Percentiles rank a stretch among this genome's conserved stretches.
Evolutionary conservation across 2,888 invertebrate genomes (phyloP).

Genomic region (Lithosia quadra): DNA sequence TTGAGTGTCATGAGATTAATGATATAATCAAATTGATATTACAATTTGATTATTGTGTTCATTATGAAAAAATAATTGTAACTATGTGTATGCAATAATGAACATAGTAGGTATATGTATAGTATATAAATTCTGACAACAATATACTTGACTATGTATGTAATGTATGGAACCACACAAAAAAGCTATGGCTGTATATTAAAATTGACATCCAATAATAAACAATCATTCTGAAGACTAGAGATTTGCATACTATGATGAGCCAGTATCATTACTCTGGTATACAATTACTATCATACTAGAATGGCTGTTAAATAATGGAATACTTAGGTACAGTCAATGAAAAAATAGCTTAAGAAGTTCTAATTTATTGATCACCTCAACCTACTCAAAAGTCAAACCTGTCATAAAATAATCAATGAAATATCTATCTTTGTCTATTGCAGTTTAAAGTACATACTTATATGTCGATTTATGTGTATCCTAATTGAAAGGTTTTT

Average conservation of each 20-base stretch:
- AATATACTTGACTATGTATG: neutral
- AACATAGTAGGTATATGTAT: neutral
- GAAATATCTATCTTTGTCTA: too few relatives aligned
- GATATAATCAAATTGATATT: slow-evolving; percentile 20
- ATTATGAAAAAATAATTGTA: neutral
- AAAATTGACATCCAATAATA: neutral
- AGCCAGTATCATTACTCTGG: neutral
- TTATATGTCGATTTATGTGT: too few relatives aligned
- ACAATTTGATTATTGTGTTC: neutral
- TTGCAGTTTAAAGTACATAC: too few relatives aligned
- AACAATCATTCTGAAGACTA: neutral
- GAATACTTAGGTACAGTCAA: neutral
- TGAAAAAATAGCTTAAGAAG: neutral
- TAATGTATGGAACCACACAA: neutral
- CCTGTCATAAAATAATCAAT: neutral
- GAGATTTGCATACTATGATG: neutral
- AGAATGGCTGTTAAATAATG: neutral
- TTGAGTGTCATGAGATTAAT: slow-evolving; percentile 31
- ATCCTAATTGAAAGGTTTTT: too few relatives aligned
- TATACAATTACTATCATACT: neutral
- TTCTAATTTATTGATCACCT: neutral
- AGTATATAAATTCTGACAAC: neutral
- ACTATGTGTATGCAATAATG: neutral
- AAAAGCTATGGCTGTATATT: neutral
- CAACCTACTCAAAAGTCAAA: too few relatives aligned